Conservation (phyloP, 2,888 invertebrate genomes). For the Incurvaria masculella region DNA sequence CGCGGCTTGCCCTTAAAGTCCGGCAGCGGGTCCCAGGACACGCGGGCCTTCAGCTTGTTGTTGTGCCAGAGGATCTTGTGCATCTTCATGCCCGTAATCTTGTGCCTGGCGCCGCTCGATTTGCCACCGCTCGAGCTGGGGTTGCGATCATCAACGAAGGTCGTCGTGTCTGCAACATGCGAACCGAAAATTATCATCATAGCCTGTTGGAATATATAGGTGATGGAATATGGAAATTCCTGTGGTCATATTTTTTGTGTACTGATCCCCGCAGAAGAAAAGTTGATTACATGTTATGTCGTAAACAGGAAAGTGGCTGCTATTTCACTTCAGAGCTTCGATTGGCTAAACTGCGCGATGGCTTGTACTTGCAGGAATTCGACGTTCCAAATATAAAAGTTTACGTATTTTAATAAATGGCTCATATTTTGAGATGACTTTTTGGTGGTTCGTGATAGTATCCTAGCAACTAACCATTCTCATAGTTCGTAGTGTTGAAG, state of each 20-base stretch:
- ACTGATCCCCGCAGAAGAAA: too few relatives aligned
- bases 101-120: slow-evolving; percentile 14
- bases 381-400: slow-evolving; percentile 64
- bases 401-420: slow-evolving; percentile 62
- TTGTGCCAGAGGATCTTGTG: slow-evolving; percentile 42
- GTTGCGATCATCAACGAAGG: background rate
- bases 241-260: background rate
- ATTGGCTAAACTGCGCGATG: slow-evolving; percentile 64
- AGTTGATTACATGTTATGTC: slow-evolving; percentile 54
- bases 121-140: background rate
- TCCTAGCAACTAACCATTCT: slow-evolving; percentile 24
- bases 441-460: too few relatives aligned
- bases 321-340: slow-evolving; percentile 67
- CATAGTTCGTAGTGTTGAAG: slow-evolving; percentile 63
- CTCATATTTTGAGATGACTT: too few relatives aligned
- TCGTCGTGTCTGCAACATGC: too few relatives aligned
- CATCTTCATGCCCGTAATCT: slow-evolving; percentile 33
- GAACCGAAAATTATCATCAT: background rate
- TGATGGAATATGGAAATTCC: background rate
- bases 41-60: slow-evolving; percentile 36
- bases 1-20: slow-evolving; percentile 24
- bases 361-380: slow-evolving; percentile 80
- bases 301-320: slow-evolving; percentile 69
- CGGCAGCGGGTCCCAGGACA: slow-evolving; percentile 35
- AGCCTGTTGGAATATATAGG: background rate